Evolutionary conservation across 2,113 vertebrate species (phyloP).

Genomic region (Atlantisia rogersi): DNA sequence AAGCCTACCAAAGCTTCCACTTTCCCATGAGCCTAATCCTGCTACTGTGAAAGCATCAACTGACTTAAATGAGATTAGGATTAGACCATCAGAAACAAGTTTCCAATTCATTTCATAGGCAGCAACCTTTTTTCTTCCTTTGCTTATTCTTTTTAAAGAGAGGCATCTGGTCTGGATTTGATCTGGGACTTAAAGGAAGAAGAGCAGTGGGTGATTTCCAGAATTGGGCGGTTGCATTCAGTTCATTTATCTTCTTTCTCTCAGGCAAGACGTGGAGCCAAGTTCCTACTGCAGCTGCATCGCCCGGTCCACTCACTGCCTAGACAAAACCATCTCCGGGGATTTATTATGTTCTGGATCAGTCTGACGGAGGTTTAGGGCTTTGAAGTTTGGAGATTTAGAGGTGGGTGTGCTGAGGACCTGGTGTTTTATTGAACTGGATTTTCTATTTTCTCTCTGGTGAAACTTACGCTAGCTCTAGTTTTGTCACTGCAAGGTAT

Average conservation of each 20-base stretch:
- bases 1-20: neutral
- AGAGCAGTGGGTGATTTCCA: constrained; percentile 8
- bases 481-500: accelerated
- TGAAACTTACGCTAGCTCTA: neutral
- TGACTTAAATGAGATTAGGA: neutral
- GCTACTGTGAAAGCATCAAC: neutral
- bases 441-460: neutral
- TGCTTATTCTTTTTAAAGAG: constrained; percentile 9
- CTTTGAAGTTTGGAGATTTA: neutral
- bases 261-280: neutral
- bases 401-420: neutral
- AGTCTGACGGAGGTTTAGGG: neutral
- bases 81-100: constrained; percentile 10
- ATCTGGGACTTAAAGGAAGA: constrained; percentile 43
- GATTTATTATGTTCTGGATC: neutral
- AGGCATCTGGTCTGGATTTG: constrained; percentile 63
- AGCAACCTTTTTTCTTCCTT: neutral
- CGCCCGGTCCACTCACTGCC: neutral
- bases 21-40: neutral
- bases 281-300: neutral
- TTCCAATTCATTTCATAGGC: constrained; percentile 30
- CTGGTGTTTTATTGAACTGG: neutral
- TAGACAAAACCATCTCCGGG: neutral
- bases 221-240: neutral
- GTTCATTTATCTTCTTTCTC: constrained; percentile 32